Conservation (phyloP, 2,797 vertebrate species). For the Rhinophrynus dorsalis region DNA sequence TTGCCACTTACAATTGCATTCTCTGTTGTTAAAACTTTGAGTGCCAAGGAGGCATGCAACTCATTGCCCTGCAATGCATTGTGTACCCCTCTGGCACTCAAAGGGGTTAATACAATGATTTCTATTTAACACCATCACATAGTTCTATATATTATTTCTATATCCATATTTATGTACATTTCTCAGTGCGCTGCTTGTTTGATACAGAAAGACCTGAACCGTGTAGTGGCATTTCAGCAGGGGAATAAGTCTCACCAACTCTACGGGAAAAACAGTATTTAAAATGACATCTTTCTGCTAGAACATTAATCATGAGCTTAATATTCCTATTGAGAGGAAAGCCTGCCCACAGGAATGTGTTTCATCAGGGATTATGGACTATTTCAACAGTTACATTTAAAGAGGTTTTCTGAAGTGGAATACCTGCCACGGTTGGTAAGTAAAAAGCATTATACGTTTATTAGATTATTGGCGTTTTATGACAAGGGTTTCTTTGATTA, state of each 20-base stretch:
- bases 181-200: constrained; percentile 8
- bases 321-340: constrained; percentile 43
- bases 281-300: constrained; percentile 44
- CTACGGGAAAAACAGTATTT: constrained; percentile 47
- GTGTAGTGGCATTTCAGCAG: constrained; percentile 38
- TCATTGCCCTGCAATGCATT: too few relatives aligned
- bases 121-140: neutral
- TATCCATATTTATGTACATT: constrained; percentile 16
- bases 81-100: too few relatives aligned
- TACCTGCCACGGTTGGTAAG: neutral
- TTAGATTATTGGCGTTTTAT: neutral
- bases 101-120: too few relatives aligned
- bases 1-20: too few relatives aligned
- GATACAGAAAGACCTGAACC: constrained; percentile 12
- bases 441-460: constrained; percentile 26
- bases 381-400: constrained; percentile 41
- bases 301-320: constrained; percentile 47
- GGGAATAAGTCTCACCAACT: constrained; percentile 45
- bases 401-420: constrained; percentile 13
- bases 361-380: constrained; percentile 28
- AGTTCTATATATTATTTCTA: constrained; percentile 27
- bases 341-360: constrained; percentile 45
- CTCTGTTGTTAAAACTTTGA: too few relatives aligned
- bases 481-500: too few relatives aligned
- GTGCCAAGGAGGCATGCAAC: too few relatives aligned